Conservation (phyloP, 2,113 vertebrate species). For the Esox niger region DNA sequence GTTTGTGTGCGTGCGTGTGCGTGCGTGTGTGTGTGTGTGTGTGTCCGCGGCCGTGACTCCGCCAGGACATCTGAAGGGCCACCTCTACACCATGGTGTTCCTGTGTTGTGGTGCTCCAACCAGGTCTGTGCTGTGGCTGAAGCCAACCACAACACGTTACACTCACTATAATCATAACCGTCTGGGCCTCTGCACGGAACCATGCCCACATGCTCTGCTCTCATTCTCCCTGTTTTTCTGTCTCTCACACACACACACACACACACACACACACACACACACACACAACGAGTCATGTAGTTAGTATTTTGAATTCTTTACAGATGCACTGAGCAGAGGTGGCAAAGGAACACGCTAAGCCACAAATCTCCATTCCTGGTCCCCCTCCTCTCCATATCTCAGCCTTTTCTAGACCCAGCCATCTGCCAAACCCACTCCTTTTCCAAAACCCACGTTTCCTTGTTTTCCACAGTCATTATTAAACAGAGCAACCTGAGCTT, state of each 20-base stretch:
- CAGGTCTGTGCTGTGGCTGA: neutral
- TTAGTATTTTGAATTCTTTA: conserved; percentile 11
- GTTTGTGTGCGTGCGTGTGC: too few species aligned
- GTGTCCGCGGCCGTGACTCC: neutral
- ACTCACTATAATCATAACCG: conserved; percentile 8
- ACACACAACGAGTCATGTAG: neutral
- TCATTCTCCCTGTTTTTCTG: neutral
- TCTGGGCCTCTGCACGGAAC: conserved; percentile 2
- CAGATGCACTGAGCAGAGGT: conserved; percentile 2
- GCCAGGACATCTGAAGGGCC: neutral
- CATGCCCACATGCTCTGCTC: conserved; percentile 2
- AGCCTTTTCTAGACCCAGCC: neutral
- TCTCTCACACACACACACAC: neutral
- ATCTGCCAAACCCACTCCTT: conserved; percentile 20
- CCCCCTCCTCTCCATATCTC: neutral
- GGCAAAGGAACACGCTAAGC: conserved; percentile 28
- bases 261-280: neutral
- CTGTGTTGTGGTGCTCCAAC: neutral
- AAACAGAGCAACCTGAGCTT: conserved; percentile 57
- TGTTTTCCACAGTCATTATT: conserved; percentile 3
- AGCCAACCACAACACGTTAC: neutral
- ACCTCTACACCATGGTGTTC: neutral
- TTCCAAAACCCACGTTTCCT: conserved; percentile 41
- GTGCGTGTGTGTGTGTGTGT: too few species aligned
- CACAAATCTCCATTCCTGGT: conserved; percentile 28